These are phyloP conservation scores for Portunus trituberculatus DNA, from an alignment of 1,140 invertebrate species.

Conservation along the genomic window DNA sequence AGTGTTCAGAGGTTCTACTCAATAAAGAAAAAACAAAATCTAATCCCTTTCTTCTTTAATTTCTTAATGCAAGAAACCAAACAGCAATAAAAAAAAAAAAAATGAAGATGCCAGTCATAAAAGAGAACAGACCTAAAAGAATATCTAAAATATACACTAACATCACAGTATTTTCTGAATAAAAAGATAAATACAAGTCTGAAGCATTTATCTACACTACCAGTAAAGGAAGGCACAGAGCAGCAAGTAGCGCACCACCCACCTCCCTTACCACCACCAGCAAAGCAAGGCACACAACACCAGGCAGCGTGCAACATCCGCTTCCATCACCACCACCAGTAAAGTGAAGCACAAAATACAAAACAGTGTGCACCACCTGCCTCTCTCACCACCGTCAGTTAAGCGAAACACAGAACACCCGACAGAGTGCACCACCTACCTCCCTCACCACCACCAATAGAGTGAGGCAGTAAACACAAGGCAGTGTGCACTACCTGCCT, in stretches of 20 bases:
- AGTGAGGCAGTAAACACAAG: background rate
- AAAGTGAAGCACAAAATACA: background rate
- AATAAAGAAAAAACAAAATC: no score
- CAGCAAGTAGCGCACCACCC: background rate
- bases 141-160: no score
- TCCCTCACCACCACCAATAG: no score
- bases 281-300: background rate
- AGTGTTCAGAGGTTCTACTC: no score
- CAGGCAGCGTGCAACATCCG: background rate
- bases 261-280: constrained; percentile 68
- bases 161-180: no score
- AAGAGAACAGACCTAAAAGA: no score
- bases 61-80: no score
- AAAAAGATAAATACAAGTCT: no score
- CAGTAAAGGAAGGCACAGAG: background rate
- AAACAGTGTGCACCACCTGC: background rate
- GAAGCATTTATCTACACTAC: no score
- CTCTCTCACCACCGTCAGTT: constrained; percentile 73
- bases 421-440: background rate
- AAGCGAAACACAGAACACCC: background rate
- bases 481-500: background rate
- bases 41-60: no score
- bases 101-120: no score
- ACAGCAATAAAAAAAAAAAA: no score
- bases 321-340: constrained; percentile 70